phyloP scores from a whole-genome alignment of 2,888 invertebrate species.

The Allolobophora icterica region DNA sequence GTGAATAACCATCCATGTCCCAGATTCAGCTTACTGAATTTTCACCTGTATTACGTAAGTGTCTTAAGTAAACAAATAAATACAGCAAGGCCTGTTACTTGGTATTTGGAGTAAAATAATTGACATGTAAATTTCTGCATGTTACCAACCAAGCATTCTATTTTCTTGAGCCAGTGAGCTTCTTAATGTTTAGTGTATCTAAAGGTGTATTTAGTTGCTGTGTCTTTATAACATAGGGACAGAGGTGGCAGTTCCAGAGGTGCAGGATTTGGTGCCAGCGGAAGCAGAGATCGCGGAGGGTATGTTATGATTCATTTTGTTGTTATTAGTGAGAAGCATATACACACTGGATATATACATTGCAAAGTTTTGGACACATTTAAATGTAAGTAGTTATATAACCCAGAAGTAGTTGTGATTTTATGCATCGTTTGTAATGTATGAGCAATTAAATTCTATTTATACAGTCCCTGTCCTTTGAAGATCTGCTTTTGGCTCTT shows the following conservation, averaged over 20 bases:
- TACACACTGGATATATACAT: too few species aligned
- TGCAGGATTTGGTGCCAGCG: conserved; percentile 24
- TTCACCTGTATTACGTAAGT: too few species aligned
- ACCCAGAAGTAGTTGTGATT: not conserved
- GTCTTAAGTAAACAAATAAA: not conserved
- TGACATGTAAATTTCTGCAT: not conserved
- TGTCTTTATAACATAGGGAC: not conserved
- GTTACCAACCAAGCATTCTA: not conserved
- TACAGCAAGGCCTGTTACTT: too few species aligned
- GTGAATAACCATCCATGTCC: too few species aligned
- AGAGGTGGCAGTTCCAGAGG: conserved; percentile 18
- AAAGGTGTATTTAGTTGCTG: not conserved
- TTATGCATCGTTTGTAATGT: too few species aligned
- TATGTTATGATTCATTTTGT: not conserved
- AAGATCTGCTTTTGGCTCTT: too few species aligned
- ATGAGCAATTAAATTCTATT: too few species aligned
- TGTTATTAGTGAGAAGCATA: not conserved
- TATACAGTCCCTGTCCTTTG: too few species aligned
- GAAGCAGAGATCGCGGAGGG: conserved; percentile 34
- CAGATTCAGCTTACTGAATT: not conserved
- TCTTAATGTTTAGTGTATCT: not conserved
- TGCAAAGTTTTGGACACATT: not conserved
- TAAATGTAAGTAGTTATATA: not conserved
- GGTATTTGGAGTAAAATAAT: not conserved
- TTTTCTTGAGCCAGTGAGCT: not conserved